Evolutionary conservation across 2,113 vertebrate genomes (phyloP).

Genomic region (Chinchilla lanigera): DNA sequence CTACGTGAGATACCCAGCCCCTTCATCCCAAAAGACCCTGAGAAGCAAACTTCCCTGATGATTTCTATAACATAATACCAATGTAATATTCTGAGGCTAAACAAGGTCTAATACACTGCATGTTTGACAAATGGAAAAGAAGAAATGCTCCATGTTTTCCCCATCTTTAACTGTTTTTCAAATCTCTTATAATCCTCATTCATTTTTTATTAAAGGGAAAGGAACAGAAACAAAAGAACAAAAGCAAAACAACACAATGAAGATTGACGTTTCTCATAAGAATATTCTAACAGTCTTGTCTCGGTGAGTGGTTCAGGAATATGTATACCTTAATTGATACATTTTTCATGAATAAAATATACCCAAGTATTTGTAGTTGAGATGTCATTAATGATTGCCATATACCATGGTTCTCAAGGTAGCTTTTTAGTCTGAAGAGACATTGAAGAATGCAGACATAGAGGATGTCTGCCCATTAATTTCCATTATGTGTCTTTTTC

Average conservation of each 20-base stretch:
- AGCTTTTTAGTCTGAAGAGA: neutral
- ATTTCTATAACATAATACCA: neutral
- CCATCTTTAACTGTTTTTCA: neutral
- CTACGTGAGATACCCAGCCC: neutral
- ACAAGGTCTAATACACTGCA: neutral
- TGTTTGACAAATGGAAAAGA: neutral
- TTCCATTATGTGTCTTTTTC: neutral
- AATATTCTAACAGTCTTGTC: neutral
- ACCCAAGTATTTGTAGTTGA: neutral
- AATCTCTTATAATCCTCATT: neutral
- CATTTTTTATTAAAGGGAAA: no score
- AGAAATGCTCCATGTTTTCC: neutral
- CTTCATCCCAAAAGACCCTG: neutral
- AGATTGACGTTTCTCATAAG: neutral
- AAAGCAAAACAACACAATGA: neutral
- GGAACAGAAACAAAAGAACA: no score
- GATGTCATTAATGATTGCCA: neutral
- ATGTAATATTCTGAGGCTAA: neutral
- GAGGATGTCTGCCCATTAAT: neutral
- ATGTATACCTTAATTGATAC: neutral
- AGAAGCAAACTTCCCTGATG: neutral
- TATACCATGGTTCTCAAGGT: neutral
- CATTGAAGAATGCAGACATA: no score
- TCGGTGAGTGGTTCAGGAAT: neutral
- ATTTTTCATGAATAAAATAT: constrained; percentile 40